A percentile compares a stretch with the other conserved stretches of the same genome.
These are phyloP conservation scores for Esox lucius DNA, from an alignment of 2,797 vertebrate species.

Conservation along the genomic window DNA sequence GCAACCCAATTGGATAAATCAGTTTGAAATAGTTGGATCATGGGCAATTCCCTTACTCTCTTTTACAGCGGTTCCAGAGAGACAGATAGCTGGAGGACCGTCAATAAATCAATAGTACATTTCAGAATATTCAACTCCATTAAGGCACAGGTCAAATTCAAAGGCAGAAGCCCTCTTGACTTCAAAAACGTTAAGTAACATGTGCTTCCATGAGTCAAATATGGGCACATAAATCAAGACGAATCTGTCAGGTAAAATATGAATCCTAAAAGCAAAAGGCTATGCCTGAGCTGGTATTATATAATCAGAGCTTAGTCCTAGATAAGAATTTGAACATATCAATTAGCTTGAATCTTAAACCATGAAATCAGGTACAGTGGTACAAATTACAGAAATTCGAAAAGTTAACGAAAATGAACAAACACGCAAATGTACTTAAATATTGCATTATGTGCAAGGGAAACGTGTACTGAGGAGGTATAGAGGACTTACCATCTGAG, in stretches of 20 bases:
- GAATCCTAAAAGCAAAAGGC: not conserved
- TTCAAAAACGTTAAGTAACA: constrained; percentile 18
- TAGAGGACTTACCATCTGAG: constrained; percentile 69
- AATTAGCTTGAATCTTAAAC: not conserved
- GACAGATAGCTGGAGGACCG: constrained; percentile 1
- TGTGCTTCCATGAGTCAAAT: constrained; percentile 19
- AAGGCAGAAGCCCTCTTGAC: constrained; percentile 25
- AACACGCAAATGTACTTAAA: not conserved
- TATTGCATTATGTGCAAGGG: not conserved
- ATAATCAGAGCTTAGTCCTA: not conserved
- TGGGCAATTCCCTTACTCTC: not conserved
- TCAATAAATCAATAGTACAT: constrained; percentile 29
- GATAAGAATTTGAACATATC: not conserved
- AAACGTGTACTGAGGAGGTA: not conserved
- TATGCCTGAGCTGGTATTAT: not conserved
- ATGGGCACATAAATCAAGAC: constrained; percentile 15
- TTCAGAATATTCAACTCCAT: constrained; percentile 28
- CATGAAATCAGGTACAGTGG: not conserved
- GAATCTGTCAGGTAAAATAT: constrained; percentile 17
- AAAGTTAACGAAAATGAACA: not conserved
- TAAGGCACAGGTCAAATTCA: constrained; percentile 17
- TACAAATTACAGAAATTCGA: not conserved
- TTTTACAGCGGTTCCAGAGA: constrained; percentile 13
- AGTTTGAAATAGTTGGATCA: not conserved
- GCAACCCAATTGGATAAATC: not conserved